Conservation (phyloP, 2,888 invertebrate genomes). For the Drymonia ruficornis region DNA sequence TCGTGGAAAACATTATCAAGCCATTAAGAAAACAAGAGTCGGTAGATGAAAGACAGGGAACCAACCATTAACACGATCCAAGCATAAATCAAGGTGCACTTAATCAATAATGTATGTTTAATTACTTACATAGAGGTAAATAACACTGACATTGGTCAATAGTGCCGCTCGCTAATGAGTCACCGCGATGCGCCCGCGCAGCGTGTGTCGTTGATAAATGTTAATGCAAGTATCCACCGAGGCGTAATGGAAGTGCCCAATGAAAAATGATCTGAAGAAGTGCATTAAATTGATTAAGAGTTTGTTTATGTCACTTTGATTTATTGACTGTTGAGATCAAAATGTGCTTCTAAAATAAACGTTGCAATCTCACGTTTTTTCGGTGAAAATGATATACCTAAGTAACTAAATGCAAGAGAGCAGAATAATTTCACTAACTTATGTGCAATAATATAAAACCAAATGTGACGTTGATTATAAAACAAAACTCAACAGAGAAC, state of each 20-base stretch:
- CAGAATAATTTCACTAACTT: too few species aligned
- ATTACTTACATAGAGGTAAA: conserved; percentile 27
- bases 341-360: neutral
- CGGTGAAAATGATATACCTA: too few species aligned
- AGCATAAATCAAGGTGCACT: conserved; percentile 5
- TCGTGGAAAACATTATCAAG: conserved; percentile 1
- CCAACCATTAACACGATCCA: conserved; percentile 33
- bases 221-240: conserved; percentile 10
- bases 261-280: conserved; percentile 2
- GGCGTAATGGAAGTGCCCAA: neutral
- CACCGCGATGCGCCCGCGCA: conserved; percentile 42
- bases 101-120: conserved; percentile 10
- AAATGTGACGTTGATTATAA: too few species aligned
- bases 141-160: conserved; percentile 66
- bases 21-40: neutral
- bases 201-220: conserved; percentile 26
- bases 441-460: too few species aligned
- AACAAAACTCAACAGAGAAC: too few species aligned
- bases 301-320: neutral
- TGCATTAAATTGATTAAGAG: neutral
- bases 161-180: conserved; percentile 47
- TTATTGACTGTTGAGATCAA: neutral
- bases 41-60: conserved; percentile 16
- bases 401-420: too few species aligned
- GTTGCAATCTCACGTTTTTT: neutral